These are phyloP conservation scores for Mamestra configurata DNA, from an alignment of 1,140 invertebrate genomes.

Conservation along the genomic window DNA sequence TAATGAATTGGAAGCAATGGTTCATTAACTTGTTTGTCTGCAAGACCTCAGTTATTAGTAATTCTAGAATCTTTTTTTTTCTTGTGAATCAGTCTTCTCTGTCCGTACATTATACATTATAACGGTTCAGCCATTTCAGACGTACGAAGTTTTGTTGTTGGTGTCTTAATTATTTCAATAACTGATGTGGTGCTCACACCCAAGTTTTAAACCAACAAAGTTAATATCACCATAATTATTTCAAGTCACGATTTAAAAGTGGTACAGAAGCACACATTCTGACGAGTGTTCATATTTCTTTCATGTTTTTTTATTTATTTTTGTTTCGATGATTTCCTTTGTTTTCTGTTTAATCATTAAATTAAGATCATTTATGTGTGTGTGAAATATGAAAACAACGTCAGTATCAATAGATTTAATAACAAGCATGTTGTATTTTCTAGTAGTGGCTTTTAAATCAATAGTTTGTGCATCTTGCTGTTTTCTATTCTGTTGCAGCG, in stretches of 20 bases:
- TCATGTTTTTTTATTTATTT: constrained; percentile 12
- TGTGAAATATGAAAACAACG: constrained; percentile 46
- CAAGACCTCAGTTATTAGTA: not conserved
- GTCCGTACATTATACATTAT: not conserved
- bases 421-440: constrained; percentile 49
- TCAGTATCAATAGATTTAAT: constrained; percentile 28
- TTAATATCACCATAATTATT: not conserved
- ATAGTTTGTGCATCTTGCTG: constrained; percentile 84
- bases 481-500: constrained; percentile 85
- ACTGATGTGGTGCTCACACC: not conserved
- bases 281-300: constrained; percentile 47
- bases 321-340: constrained; percentile 11
- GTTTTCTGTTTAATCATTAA: constrained; percentile 11
- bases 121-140: not conserved
- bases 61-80: not conserved
- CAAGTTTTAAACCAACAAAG: not conserved
- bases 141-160: too few relatives aligned
- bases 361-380: constrained; percentile 4
- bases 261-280: constrained; percentile 6
- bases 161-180: too few relatives aligned
- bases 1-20: not conserved
- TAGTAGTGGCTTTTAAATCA: constrained; percentile 53
- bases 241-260: not conserved
- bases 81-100: not conserved
- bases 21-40: not conserved